Base-by-base conservation (phyloP, 2,113 vertebrate species). In the Erythrocebus patas region DNA sequence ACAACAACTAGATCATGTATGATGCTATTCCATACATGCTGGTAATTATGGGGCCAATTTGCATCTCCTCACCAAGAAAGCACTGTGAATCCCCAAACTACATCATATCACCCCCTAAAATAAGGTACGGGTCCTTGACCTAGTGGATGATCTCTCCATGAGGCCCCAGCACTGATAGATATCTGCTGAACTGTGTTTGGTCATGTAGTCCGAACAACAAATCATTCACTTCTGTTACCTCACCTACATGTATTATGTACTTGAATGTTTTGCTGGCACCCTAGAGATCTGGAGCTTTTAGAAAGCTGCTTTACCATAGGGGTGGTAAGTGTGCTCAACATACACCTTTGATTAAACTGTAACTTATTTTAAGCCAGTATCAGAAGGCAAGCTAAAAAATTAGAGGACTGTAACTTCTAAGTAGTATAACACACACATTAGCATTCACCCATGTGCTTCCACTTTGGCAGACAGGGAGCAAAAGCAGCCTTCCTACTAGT, bases 311-410 rank as follows among this genome's bases (percentile, higher is more conserved):
- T 78, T 82, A 52, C 4, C 25, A 13, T 35, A 76, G 78, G 2
- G 81, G 10, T 45, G n/a, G 3, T 43, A 76, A 82, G 4, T 88
- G 10, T 40, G n/a, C 3, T 35, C 40, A 52, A 14, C 12, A 59
- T 14, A 22, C 3, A 22, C 25, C 68, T 94, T 88, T 64, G 35
- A 88, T 76, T 82, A 86, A 78, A n/a, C 16, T n/a, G 43, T 61
- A 52, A 90, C n/a, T 95, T 81, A 83, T 57, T 59, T 45, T 38
- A 92, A 91, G 59, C 11, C 16, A 23, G 64, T 94, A 82, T 43
- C 64, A 82, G 27, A 92, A 95, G 68, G 61, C 35, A 20, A 92
- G n/a, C n/a, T 88, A 25, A 75, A 86, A 93, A 89, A n/a, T 10
- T 20, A 87, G 18, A 75, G 22, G 20, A 79, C 84, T 14, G 40